phyloP scores from a whole-genome alignment of 2,888 invertebrate genomes.

The Stenoptilia bipunctidactyla region DNA sequence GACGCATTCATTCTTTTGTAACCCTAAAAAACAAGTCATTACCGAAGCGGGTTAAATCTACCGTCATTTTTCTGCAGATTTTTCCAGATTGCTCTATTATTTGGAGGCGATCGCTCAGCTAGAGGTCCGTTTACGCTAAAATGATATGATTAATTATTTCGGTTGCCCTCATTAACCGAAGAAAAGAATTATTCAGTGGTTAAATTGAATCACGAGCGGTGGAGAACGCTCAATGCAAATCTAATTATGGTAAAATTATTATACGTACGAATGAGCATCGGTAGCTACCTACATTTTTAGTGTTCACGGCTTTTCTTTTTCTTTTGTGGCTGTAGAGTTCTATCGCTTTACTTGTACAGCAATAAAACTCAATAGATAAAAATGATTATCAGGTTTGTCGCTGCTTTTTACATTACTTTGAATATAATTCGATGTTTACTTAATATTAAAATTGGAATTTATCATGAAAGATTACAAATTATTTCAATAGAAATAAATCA shows the following conservation, averaged over 20 bases:
- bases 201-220: constrained; percentile 59
- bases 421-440: too few relatives aligned
- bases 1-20: constrained; percentile 66
- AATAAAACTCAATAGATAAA: too few relatives aligned
- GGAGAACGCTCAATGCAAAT: constrained; percentile 42
- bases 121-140: constrained; percentile 56
- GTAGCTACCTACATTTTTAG: too few relatives aligned
- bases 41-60: constrained; percentile 60
- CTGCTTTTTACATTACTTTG: too few relatives aligned
- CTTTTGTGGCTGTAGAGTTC: too few relatives aligned
- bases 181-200: constrained; percentile 62
- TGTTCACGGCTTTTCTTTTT: too few relatives aligned
- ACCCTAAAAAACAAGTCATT: constrained; percentile 71
- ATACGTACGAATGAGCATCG: constrained; percentile 35
- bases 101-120: constrained; percentile 49
- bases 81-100: constrained; percentile 62
- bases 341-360: too few relatives aligned
- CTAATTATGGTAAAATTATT: constrained; percentile 53
- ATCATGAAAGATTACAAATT: too few relatives aligned
- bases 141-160: constrained; percentile 68
- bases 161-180: constrained; percentile 63
- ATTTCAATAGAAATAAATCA: too few relatives aligned
- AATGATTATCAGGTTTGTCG: too few relatives aligned
- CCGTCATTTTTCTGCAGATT: constrained; percentile 47
- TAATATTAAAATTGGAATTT: too few relatives aligned